phyloP scores from a whole-genome alignment of 1,140 invertebrate genomes.

The Ostrea denselamellosa region DNA sequence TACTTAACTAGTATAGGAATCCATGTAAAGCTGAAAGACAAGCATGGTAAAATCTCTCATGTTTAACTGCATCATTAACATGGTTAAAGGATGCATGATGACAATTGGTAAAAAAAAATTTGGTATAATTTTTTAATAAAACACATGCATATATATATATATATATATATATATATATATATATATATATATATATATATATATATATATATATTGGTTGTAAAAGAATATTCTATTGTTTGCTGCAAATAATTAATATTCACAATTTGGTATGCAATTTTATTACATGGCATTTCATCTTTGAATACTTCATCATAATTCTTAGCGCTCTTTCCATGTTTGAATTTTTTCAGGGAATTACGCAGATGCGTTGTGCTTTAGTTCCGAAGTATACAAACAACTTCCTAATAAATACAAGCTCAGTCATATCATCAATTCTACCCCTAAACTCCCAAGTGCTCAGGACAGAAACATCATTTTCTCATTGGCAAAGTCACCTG shows the following conservation, averaged over 20 bases:
- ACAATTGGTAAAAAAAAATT: too few relatives aligned
- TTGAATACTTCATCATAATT: neutral
- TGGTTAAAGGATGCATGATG: neutral
- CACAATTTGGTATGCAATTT: too few relatives aligned
- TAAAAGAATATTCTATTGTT: neutral
- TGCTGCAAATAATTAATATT: neutral
- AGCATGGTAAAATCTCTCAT: conserved; percentile 58
- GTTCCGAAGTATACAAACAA: conserved; percentile 56
- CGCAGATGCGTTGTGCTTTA: conserved; percentile 67
- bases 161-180: neutral
- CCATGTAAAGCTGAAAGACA: conserved; percentile 63
- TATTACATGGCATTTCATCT: too few relatives aligned
- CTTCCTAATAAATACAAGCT: conserved; percentile 60
- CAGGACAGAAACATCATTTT: conserved; percentile 70
- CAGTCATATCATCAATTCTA: neutral
- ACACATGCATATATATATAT: neutral
- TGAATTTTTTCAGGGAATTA: conserved; percentile 60
- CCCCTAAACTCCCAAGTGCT: conserved; percentile 58
- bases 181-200: neutral
- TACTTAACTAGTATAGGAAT: conserved; percentile 62
- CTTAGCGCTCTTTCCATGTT: neutral
- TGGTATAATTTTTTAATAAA: neutral
- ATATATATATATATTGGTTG: neutral
- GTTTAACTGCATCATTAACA: neutral
- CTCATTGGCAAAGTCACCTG: conserved; percentile 58